Conservation (phyloP, 1,140 invertebrate genomes). For the Pogonomyrmex californicus region DNA sequence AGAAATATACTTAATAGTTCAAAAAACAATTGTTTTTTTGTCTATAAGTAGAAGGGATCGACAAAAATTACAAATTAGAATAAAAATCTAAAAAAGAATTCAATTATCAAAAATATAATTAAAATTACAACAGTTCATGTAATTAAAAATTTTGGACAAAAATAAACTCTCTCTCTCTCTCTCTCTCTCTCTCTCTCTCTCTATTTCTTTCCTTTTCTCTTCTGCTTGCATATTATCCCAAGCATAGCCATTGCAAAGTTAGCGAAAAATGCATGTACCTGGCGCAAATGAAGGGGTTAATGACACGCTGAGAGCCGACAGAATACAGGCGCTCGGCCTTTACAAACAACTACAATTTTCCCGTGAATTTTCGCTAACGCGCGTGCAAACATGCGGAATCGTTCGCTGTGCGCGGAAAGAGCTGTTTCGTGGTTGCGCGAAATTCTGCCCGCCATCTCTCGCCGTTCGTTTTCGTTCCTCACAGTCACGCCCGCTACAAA, state of each 20-base stretch:
- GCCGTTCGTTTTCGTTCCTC: slow-evolving; percentile 48
- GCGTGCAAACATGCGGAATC: slow-evolving; percentile 61
- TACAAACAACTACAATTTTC: slow-evolving; percentile 52
- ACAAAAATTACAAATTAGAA: not conserved
- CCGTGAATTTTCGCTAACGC: slow-evolving; percentile 56
- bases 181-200: not conserved
- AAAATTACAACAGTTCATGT: not conserved
- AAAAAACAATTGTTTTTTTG: not conserved
- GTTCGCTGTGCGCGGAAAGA: slow-evolving; percentile 35
- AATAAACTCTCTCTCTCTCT: not conserved
- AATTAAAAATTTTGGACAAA: not conserved
- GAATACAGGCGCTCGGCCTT: slow-evolving; percentile 31
- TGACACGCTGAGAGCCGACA: slow-evolving; percentile 11
- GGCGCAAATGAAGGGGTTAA: not conserved
- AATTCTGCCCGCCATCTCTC: slow-evolving; percentile 43
- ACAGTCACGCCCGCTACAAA: slow-evolving; percentile 58
- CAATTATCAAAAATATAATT: not conserved
- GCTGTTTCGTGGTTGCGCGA: slow-evolving; percentile 56
- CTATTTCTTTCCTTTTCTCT: not conserved
- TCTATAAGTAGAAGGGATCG: not conserved
- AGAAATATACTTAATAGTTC: not conserved
- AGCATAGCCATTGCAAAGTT: not conserved
- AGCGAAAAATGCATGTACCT: not conserved
- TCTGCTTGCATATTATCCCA: not conserved
- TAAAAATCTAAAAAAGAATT: not conserved